Evolutionary conservation across 1,140 invertebrate species (phyloP).

Genomic region (Camponotus floridanus): DNA sequence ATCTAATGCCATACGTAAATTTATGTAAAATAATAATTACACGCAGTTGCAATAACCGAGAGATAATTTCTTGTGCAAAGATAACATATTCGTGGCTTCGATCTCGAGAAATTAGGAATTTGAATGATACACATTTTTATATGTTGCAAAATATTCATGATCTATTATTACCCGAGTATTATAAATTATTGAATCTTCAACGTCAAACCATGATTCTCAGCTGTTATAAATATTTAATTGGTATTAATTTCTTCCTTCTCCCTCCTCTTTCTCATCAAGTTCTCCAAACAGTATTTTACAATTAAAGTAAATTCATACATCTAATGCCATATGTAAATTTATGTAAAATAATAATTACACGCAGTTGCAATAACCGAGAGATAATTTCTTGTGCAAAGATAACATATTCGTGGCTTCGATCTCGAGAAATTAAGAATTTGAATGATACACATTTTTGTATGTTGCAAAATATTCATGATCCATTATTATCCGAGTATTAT

Average conservation of each 20-base stretch:
- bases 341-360: neutral
- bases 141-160: constrained; percentile 2
- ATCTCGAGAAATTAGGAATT: too few species aligned
- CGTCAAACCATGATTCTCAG: neutral
- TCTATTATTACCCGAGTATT: neutral
- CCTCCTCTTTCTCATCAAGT: neutral
- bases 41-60: neutral
- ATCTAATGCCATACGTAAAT: neutral
- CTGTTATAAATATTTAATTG: neutral
- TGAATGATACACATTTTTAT: too few species aligned
- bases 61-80: too few species aligned
- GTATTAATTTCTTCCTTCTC: too few species aligned
- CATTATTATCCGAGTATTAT: neutral
- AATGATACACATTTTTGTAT: too few species aligned
- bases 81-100: too few species aligned
- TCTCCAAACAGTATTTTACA: neutral
- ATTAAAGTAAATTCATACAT: neutral
- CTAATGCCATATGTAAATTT: neutral
- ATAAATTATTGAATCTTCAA: neutral
- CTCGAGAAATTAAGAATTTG: too few species aligned
- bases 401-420: too few species aligned
- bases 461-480: constrained; percentile 6
- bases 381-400: too few species aligned
- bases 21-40: neutral
- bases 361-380: neutral